Evolutionary conservation across 2,888 invertebrate genomes (phyloP).

Genomic region (Gonocerus acuteangulatus): DNA sequence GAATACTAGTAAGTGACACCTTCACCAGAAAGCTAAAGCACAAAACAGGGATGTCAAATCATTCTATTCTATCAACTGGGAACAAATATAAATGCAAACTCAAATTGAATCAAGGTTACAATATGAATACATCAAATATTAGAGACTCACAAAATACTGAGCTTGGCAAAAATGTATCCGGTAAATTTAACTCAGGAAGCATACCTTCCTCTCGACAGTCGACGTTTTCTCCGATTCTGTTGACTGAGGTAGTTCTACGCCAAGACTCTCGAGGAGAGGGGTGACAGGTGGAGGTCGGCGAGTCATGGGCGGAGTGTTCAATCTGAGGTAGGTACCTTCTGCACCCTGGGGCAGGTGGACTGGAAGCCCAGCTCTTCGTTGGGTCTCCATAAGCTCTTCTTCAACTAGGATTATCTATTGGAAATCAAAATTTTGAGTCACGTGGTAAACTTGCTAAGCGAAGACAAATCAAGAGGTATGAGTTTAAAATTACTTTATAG

Average conservation of each 20-base stretch:
- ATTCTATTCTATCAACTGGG: too few species aligned
- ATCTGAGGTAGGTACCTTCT: conserved; percentile 49
- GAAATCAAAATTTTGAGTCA: background rate
- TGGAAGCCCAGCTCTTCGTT: conserved; percentile 79
- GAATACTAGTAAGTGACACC: too few species aligned
- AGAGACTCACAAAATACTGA: too few species aligned
- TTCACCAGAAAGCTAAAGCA: too few species aligned
- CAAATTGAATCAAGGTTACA: too few species aligned
- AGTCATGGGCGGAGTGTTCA: conserved; percentile 67
- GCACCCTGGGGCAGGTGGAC: conserved; percentile 69
- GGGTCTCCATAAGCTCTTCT: conserved; percentile 76
- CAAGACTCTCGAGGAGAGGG: conserved; percentile 58
- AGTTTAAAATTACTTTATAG: background rate
- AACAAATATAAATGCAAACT: too few species aligned
- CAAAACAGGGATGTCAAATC: too few species aligned
- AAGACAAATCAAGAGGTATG: background rate
- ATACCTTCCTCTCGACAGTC: conserved; percentile 60
- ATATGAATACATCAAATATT: too few species aligned
- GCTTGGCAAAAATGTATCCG: too few species aligned
- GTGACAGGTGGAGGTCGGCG: conserved; percentile 44
- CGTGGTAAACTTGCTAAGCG: background rate
- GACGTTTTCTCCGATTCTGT: conserved; percentile 69
- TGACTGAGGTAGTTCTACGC: conserved; percentile 76
- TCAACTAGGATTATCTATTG: conserved; percentile 57
- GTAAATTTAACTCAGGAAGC: too few species aligned